Percentiles rank a stretch among this genome's conserved stretches.
These are phyloP conservation scores for Carapus acus DNA, from an alignment of 2,797 vertebrate genomes.

Conservation along the genomic window DNA sequence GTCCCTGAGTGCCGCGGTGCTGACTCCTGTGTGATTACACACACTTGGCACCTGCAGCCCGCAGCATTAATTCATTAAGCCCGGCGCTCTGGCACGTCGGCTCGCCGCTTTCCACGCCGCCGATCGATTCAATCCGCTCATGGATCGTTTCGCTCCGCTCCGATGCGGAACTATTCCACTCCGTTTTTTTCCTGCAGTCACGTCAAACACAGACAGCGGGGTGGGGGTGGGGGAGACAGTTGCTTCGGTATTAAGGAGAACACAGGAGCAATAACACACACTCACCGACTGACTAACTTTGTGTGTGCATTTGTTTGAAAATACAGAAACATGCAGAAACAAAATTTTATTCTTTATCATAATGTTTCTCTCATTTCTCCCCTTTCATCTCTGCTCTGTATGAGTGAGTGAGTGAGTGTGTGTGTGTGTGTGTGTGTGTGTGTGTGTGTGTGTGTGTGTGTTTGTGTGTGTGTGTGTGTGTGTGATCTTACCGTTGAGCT, in stretches of 20 bases:
- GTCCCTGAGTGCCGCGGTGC: constrained; percentile 40
- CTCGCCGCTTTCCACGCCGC: constrained; percentile 12
- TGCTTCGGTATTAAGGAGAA: too few relatives aligned
- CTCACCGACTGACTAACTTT: too few relatives aligned
- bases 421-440: not conserved
- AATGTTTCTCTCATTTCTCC: constrained; percentile 6
- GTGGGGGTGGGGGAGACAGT: too few relatives aligned
- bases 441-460: not conserved
- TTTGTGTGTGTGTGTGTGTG: not conserved
- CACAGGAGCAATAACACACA: too few relatives aligned
- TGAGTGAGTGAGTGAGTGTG: not conserved
- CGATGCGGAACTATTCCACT: constrained; percentile 39
- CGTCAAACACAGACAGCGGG: too few relatives aligned
- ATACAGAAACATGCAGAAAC: too few relatives aligned
- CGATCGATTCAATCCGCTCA: constrained; percentile 36
- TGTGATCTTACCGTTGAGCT: constrained; percentile 37
- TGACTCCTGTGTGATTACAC: constrained; percentile 50
- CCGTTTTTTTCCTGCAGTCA: too few relatives aligned
- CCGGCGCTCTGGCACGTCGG: constrained; percentile 24
- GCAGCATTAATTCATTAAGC: constrained; percentile 47
- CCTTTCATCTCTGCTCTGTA: constrained; percentile 5
- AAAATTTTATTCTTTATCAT: not conserved
- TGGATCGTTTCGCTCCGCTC: constrained; percentile 37
- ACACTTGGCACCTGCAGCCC: constrained; percentile 40
- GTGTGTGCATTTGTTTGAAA: too few relatives aligned